Evolutionary conservation across 2,797 vertebrate species (phyloP), one percentile per base, ranked within the genome.

Genomic region (Galaxias olidus): DNA sequence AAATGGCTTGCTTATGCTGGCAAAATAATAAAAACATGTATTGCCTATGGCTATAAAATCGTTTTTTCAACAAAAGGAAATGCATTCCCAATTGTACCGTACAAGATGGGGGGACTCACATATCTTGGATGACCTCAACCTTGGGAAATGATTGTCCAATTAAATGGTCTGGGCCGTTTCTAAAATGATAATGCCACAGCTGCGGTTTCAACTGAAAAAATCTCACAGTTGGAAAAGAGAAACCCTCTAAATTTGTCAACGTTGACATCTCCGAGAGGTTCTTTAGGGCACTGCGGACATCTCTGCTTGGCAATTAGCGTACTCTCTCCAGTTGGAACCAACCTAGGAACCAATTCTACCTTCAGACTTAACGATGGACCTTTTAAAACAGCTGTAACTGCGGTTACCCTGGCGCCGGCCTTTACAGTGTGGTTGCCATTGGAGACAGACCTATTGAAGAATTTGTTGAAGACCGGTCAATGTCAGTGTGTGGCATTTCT

Each of bases 201-300:
- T 30, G 30, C 6, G 30, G 2, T 30, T 30, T 30, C 30, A 30
- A 30, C 2, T 2, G 30, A 79, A 72, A 79, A 71, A 77, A n/a
- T n/a, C 68, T 73, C 71, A 77, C 79, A 76, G 65, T 8, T 55
- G 64, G 67, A 77, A 64, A 73, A 81, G 76, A 72, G 66, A 51
- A 64, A 30, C 30, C 30, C 30, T 30, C 30, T 30, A 3, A 30
- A 30, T 3, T 30, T n/a, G 57, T 78, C 73, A 81, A 69, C 73
- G 74, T 65, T 57, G 63, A 81, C 62, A 43, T 74, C 14, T n/a
- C n/a, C n/a, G n/a, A n/a, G 72, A 72, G 40, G 41, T 75, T 69
- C 72, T 66, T 12, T 0, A 42, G 65, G 73, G 68, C 65, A 59
- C 2, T 64, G 54, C 18, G 12, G 41, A 51, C 18, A 48, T 17